These are phyloP conservation scores for Gyps fulvus DNA, from an alignment of 2,113 vertebrate species.

Conservation along the genomic window DNA sequence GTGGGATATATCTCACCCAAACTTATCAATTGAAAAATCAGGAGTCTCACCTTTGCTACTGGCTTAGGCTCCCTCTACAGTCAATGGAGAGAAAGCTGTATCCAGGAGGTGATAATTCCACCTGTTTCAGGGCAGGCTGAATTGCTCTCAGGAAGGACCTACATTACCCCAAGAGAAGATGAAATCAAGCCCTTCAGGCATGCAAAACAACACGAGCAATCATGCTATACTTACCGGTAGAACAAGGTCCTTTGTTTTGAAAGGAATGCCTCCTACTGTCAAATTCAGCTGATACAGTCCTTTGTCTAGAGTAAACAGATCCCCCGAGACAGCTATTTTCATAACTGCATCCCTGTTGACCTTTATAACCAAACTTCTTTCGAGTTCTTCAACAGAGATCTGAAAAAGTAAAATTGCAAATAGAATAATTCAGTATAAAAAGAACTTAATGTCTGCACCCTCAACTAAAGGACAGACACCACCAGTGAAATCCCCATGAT, in stretches of 20 bases:
- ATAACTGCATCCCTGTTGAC: conserved; percentile 95
- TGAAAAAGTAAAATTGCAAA: conserved; percentile 46
- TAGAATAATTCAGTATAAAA: not conserved
- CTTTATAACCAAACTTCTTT: conserved; percentile 88
- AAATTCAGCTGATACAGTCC: conserved; percentile 93
- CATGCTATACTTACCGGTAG: conserved; percentile 75
- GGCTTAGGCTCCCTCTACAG: not conserved
- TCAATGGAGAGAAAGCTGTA: not conserved
- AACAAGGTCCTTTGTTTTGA: conserved; percentile 83
- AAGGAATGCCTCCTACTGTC: conserved; percentile 93
- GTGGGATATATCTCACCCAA: not conserved
- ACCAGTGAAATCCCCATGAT: not conserved
- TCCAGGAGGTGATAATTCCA: not conserved
- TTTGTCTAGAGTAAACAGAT: conserved; percentile 85
- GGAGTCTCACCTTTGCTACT: not conserved
- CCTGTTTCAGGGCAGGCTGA: not conserved
- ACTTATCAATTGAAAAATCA: not conserved
- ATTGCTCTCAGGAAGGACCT: not conserved
- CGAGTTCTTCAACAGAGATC: conserved; percentile 95
- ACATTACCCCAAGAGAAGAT: not conserved
- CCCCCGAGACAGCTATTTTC: conserved; percentile 92
- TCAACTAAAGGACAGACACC: not conserved
- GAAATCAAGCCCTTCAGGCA: not conserved
- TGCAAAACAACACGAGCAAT: not conserved
- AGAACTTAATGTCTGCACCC: not conserved